Conservation (phyloP, 2,888 invertebrate species). For the Scotopteryx bipunctaria region DNA sequence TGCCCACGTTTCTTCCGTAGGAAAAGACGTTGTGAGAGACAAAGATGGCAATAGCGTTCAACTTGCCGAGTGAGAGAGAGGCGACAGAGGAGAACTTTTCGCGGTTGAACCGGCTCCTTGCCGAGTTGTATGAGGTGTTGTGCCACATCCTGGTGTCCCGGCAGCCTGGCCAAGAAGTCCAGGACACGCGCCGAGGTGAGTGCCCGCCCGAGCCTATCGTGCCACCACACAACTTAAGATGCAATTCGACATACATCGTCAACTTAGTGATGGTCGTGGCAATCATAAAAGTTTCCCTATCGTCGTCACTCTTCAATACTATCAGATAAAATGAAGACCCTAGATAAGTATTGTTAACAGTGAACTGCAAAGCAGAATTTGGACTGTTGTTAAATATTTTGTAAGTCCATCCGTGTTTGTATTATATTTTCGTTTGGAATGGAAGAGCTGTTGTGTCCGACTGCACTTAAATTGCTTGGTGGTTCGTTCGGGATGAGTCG, state of each 20-base stretch:
- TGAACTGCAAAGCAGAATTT: constrained; percentile 80
- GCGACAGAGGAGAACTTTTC: constrained; percentile 82
- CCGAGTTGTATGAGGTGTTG: constrained; percentile 82
- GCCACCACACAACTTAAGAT: constrained; percentile 83
- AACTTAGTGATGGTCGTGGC: constrained; percentile 81
- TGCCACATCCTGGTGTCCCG: constrained; percentile 82
- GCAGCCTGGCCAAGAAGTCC: constrained; percentile 76
- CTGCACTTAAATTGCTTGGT: constrained; percentile 82
- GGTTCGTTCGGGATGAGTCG: constrained; percentile 61
- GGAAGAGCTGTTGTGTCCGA: constrained; percentile 79
- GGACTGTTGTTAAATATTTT: constrained; percentile 81
- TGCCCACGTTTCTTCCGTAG: constrained; percentile 76
- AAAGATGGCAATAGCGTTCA: constrained; percentile 84
- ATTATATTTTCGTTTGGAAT: constrained; percentile 51
- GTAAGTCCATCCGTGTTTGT: constrained; percentile 72
- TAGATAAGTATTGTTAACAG: constrained; percentile 79
- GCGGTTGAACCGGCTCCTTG: constrained; percentile 81
- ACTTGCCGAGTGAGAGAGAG: constrained; percentile 82
- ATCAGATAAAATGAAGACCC: constrained; percentile 77
- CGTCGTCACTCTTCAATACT: constrained; percentile 80
- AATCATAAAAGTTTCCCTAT: constrained; percentile 79
- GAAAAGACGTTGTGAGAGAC: constrained; percentile 58
- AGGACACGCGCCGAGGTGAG: constrained; percentile 80
- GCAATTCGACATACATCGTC: constrained; percentile 84
- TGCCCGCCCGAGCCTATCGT: constrained; percentile 77